Conservation (phyloP, 2,113 vertebrate species). For the Silurus asotus region DNA sequence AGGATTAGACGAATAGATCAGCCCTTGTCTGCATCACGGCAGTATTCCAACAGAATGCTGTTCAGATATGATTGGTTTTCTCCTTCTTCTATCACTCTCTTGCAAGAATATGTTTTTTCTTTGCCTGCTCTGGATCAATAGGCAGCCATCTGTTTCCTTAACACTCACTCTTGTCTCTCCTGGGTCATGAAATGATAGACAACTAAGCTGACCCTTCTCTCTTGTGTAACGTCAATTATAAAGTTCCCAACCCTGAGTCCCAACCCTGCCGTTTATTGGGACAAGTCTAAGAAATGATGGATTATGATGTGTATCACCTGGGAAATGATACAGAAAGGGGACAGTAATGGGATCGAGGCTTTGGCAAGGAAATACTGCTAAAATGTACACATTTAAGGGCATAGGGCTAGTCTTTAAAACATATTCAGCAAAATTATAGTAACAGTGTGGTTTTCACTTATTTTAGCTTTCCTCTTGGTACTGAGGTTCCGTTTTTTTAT, state of each 20-base stretch:
- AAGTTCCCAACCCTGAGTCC: conserved; percentile 8
- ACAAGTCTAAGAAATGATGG: conserved; percentile 26
- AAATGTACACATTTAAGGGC: background rate
- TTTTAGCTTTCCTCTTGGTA: background rate
- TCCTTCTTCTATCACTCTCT: background rate
- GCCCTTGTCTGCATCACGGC: conserved; percentile 31
- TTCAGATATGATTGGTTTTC: background rate
- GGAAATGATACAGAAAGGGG: conserved; percentile 26
- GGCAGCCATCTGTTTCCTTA: conserved; percentile 44
- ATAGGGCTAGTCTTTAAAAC: background rate
- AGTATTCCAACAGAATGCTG: conserved; percentile 37
- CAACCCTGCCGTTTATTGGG: background rate
- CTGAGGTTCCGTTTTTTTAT: background rate
- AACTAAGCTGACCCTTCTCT: conserved; percentile 45
- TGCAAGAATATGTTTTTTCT: conserved; percentile 32
- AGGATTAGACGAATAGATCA: conserved; percentile 20
- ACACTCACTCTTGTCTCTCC: conserved; percentile 21
- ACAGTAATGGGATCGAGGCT: background rate
- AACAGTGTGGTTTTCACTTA: background rate
- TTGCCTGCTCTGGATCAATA: conserved; percentile 38
- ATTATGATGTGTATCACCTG: conserved; percentile 34
- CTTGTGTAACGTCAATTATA: conserved; percentile 47
- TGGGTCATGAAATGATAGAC: conserved; percentile 39
- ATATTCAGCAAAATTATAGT: background rate
- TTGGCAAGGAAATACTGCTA: background rate